Base-by-base conservation (phyloP, 2,113 vertebrate genomes). In the Ivindomyrus marchei region DNA sequence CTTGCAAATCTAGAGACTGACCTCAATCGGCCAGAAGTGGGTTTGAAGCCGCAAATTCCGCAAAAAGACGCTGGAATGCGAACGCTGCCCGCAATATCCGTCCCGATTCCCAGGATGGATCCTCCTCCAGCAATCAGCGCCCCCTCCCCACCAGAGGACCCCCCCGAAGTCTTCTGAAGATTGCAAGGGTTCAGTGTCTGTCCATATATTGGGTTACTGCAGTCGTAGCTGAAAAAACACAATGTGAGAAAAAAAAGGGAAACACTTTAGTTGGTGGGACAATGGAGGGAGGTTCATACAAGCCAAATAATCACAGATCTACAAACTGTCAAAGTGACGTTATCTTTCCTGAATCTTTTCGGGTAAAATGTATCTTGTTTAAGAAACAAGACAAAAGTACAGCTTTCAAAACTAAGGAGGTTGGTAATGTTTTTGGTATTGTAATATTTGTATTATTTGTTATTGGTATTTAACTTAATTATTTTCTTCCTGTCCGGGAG, bases 171-270 rank as follows among this genome's bases (percentile, higher is more conserved):
- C 93, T 96, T 97, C 90, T 94, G 91, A 31, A 90, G 91, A 49
- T 97, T 96, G 88, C 91, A 62, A 3, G 95, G 94, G 89, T 96
- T 96, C 70, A 94, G 0, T 0, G 95, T 96, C 92, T 94, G 93
- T 1, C 95, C 96, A 85, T 92, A 96, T 86, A 97, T 96, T 2
- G 94, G 94, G 90, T 97, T 97, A 91, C 95, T 91, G 92, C 96
- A 97, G 3, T 97, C 95, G 90, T 93, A 96, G 90, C 97, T 97
- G 89, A 3, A 91, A 2, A 89, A 6, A 8, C 88, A 3, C 4
- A 39, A 80, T 58, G 47, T n/a, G 21, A n/a, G 47, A 46, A 84
- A 85, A 10, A 70, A 31, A 13, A 70, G 1, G 42, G 21, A 46
- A 91, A 17, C 42, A 6, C 2, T 85, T 85, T 1, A 24, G 42